Percentiles rank a stretch among this genome's conserved stretches.
phyloP scores from a whole-genome alignment of 2,888 invertebrate genomes.

The Eupithecia pulchellata region DNA sequence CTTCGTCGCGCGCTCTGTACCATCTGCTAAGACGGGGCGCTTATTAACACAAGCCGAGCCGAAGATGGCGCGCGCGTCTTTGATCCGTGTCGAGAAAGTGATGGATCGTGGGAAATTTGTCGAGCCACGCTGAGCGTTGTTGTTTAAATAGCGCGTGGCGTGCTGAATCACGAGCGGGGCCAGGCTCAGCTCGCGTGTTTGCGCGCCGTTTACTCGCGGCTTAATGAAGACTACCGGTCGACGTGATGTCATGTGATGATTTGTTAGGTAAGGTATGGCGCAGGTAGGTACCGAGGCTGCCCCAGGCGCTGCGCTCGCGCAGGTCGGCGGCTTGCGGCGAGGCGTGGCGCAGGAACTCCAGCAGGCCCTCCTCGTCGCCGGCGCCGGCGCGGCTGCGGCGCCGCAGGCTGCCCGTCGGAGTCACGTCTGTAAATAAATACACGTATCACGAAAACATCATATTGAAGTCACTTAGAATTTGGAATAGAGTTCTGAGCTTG shows the following conservation, averaged over 20 bases:
- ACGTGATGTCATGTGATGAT: neutral
- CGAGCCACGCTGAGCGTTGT: too few species aligned
- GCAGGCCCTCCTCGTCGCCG: constrained; percentile 92
- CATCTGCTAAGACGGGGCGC: too few species aligned
- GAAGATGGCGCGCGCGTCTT: too few species aligned
- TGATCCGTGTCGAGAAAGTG: too few species aligned
- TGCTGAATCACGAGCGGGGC: too few species aligned
- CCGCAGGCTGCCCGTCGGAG: constrained; percentile 94
- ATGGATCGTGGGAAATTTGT: too few species aligned
- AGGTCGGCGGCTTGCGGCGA: constrained; percentile 88
- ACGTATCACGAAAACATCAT: neutral
- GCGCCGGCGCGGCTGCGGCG: constrained; percentile 92
- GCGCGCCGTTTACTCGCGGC: too few species aligned
- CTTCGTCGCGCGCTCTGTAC: too few species aligned
- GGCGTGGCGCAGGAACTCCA: constrained; percentile 93
- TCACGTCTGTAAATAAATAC: constrained; percentile 87
- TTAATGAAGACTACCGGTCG: neutral
- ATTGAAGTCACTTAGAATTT: neutral
- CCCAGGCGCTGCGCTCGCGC: constrained; percentile 93
- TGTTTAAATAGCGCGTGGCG: too few species aligned
- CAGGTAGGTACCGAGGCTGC: constrained; percentile 88
- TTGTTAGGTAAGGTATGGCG: too few species aligned
- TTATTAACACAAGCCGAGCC: too few species aligned
- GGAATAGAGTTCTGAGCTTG: neutral
- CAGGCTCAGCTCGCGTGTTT: too few species aligned